A percentile compares a stretch with the other conserved stretches of the same genome.
These are phyloP conservation scores for Colletes gigas DNA, from an alignment of 1,140 invertebrate genomes.

Conservation along the genomic window DNA sequence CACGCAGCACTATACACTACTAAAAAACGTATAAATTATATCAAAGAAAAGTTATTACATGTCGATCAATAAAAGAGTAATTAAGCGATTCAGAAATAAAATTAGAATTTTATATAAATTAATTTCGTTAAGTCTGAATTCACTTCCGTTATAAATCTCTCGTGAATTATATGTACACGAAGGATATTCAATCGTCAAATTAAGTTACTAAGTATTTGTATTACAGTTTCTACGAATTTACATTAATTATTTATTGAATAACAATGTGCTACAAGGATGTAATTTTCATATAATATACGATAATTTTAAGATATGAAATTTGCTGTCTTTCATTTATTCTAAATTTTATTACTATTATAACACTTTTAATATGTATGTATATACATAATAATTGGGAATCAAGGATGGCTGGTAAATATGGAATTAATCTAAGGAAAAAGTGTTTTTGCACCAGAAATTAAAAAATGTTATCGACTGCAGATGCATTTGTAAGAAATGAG, in stretches of 20 bases:
- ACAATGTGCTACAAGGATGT: conserved; percentile 21
- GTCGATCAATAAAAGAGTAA: conserved; percentile 27
- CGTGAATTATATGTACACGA: not conserved
- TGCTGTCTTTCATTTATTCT: not conserved
- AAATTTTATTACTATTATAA: too few species aligned
- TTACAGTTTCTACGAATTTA: not conserved
- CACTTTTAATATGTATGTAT: too few species aligned
- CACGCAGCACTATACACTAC: conserved; percentile 16
- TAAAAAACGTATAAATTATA: conserved; percentile 36
- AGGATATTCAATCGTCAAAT: not conserved
- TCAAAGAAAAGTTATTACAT: conserved; percentile 44
- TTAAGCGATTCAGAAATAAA: conserved; percentile 11
- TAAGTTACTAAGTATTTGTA: not conserved
- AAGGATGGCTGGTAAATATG: too few species aligned
- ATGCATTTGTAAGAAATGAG: too few species aligned
- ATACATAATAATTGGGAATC: too few species aligned
- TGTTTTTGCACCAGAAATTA: too few species aligned
- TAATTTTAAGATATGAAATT: conserved; percentile 39
- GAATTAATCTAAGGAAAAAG: too few species aligned
- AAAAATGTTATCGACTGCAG: too few species aligned
- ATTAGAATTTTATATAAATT: not conserved
- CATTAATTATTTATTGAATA: not conserved
- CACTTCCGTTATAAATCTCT: not conserved
- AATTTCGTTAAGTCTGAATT: not conserved
- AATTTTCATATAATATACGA: conserved; percentile 37